Percentiles rank a stretch among this genome's conserved stretches.
These are phyloP conservation scores for Tetragnatha versicolor DNA, from an alignment of 1,140 invertebrate genomes.

Conservation along the genomic window DNA sequence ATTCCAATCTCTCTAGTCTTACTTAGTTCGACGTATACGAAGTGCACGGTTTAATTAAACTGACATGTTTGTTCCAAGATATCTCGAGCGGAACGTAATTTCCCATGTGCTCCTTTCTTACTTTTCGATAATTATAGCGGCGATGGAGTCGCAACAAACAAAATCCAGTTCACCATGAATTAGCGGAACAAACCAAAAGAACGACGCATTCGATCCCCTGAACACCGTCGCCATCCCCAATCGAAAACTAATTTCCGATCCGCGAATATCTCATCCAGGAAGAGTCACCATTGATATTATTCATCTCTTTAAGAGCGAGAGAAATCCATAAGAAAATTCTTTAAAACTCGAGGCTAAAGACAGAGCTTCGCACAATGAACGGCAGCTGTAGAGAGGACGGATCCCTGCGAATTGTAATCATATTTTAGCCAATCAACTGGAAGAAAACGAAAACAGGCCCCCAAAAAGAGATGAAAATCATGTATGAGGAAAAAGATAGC, in stretches of 20 bases:
- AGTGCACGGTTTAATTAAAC: too few relatives aligned
- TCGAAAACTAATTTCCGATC: conserved; percentile 48
- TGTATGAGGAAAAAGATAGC: neutral
- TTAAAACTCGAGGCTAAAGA: neutral
- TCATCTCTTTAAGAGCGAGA: conserved; percentile 16
- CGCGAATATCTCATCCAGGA: conserved; percentile 22
- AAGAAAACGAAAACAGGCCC: conserved; percentile 22
- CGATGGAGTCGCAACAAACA: too few relatives aligned
- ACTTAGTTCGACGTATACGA: too few relatives aligned
- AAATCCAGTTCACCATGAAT: too few relatives aligned
- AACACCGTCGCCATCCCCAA: conserved; percentile 5
- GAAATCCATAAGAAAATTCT: conserved; percentile 8
- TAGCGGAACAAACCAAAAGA: too few relatives aligned
- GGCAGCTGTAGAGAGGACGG: neutral
- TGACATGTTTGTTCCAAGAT: too few relatives aligned
- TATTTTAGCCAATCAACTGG: conserved; percentile 46
- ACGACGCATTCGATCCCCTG: too few relatives aligned
- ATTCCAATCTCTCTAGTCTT: too few relatives aligned
- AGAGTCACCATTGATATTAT: conserved; percentile 25
- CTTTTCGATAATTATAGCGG: too few relatives aligned
- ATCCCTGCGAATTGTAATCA: conserved; percentile 23
- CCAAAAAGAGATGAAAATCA: neutral
- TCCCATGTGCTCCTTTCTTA: too few relatives aligned
- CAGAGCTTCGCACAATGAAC: neutral
- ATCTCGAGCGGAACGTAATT: too few relatives aligned